These are phyloP conservation scores for Cinara cedri DNA, from an alignment of 2,888 invertebrate genomes.

Conservation along the genomic window DNA sequence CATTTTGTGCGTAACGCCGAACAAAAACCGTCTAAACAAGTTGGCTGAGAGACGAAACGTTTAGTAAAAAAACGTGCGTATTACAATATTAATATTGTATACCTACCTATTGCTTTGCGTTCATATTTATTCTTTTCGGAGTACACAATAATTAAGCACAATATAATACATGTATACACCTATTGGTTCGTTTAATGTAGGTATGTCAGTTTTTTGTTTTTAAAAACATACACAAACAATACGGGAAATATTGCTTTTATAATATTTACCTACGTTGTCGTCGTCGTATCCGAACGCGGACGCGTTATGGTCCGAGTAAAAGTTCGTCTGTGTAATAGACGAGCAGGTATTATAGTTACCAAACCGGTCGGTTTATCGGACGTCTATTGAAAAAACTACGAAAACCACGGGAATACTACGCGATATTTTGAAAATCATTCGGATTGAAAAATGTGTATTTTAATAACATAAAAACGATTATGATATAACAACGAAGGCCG, in stretches of 20 bases:
- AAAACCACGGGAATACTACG: too few relatives aligned
- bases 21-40: not conserved
- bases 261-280: not conserved
- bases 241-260: not conserved
- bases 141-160: slow-evolving; percentile 20
- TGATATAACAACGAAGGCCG: too few relatives aligned
- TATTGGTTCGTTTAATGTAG: slow-evolving; percentile 6
- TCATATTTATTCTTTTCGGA: slow-evolving; percentile 9
- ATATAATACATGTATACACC: too few relatives aligned
- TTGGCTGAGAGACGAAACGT: slow-evolving; percentile 5
- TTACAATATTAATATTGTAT: slow-evolving; percentile 1
- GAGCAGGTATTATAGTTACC: too few relatives aligned
- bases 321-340: not conserved
- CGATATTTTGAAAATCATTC: too few relatives aligned
- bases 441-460: too few relatives aligned
- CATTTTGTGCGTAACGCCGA: not conserved
- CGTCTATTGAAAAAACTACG: too few relatives aligned
- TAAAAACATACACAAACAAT: not conserved
- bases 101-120: not conserved
- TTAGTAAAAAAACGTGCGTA: slow-evolving; percentile 10
- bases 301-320: not conserved
- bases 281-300: not conserved
- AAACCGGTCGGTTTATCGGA: too few relatives aligned
- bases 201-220: slow-evolving; percentile 13
- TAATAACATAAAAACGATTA: too few relatives aligned